A percentile compares a stretch with the other conserved stretches of the same genome.
These are phyloP conservation scores for Cybosia mesomella DNA, from an alignment of 2,888 invertebrate genomes.

Conservation along the genomic window DNA sequence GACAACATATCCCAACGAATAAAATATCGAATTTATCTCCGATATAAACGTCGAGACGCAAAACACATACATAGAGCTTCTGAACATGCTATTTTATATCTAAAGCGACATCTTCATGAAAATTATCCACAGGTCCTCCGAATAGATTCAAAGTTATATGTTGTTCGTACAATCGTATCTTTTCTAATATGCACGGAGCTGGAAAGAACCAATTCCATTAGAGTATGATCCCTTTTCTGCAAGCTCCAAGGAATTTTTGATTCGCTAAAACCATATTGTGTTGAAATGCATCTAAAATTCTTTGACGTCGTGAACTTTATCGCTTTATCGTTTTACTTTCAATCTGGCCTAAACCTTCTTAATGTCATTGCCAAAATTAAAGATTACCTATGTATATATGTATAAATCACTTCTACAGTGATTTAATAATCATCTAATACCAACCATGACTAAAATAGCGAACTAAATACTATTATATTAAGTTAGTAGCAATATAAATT, in stretches of 20 bases:
- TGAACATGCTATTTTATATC: conserved; percentile 45
- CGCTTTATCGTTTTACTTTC: conserved; percentile 20
- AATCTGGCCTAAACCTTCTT: background rate
- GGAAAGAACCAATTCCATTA: conserved; percentile 67
- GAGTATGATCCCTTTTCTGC: conserved; percentile 56
- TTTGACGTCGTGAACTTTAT: conserved; percentile 48
- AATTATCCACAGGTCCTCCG: conserved; percentile 47
- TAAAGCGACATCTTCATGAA: conserved; percentile 64
- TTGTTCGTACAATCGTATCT: conserved; percentile 50
- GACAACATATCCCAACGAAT: conserved; percentile 65
- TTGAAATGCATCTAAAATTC: conserved; percentile 56
- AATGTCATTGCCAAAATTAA: background rate
- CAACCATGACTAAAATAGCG: too few relatives aligned
- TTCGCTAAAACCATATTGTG: conserved; percentile 50
- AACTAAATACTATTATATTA: too few relatives aligned
- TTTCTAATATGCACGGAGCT: conserved; percentile 48
- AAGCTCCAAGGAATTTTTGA: conserved; percentile 52
- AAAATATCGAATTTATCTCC: conserved; percentile 74
- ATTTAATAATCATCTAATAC: too few relatives aligned
- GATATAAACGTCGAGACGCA: conserved; percentile 58
- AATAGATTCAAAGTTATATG: conserved; percentile 51
- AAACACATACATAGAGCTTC: conserved; percentile 54
- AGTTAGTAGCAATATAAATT: too few relatives aligned
- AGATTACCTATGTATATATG: background rate
- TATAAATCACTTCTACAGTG: too few relatives aligned